Base-by-base conservation (phyloP, 2,113 vertebrate species). In the Triplophysa tibetana region DNA sequence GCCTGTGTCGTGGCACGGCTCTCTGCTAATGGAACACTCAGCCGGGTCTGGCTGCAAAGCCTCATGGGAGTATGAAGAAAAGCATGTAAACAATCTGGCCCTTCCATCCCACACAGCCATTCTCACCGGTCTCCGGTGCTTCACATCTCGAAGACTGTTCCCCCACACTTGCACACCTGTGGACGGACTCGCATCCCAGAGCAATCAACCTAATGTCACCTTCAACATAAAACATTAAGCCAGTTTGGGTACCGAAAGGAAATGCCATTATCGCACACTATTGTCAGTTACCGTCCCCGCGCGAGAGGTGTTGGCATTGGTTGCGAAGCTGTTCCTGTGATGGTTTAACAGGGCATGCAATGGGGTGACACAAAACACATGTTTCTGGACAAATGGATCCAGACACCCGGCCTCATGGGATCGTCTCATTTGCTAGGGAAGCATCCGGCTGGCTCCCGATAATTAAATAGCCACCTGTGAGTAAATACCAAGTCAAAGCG, bases 401-500 rank as follows among this genome's bases (percentile, higher is more conserved):
- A 87, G 43, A 73, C 75, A 81, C 66, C 78, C 56, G 83, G 83
- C 58, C 80, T 77, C 70, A 65, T 70, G 87, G 86, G 82, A 87
- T 78, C 2, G 50, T 24, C 70, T 54, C 78, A 77, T 82, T 85
- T 61, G 58, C 41, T 13, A 41, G 43, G 45, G 86, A 89, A 83
- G 76, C 61, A 83, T 82, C 87, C 77, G 17, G 48, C 70, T 81
- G 74, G 58, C 78, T 85, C 68, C 82, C 83, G 72, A 81, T 89
- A 86, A 91, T 90, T 85, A 88, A 89, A 87, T 83, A 83, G 67
- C 81, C 43, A 77, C 67, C 77, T 81, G 85, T 86, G 81, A 86
- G 87, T 45, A 75, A 86, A 88, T 84, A 70, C 80, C 81, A 62
- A 86, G 77, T 78, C 50, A 81, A 75, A 29, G 70, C 64, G 84